Base-by-base conservation (phyloP, 1,140 invertebrate genomes). In the Phymastichus coffea region DNA sequence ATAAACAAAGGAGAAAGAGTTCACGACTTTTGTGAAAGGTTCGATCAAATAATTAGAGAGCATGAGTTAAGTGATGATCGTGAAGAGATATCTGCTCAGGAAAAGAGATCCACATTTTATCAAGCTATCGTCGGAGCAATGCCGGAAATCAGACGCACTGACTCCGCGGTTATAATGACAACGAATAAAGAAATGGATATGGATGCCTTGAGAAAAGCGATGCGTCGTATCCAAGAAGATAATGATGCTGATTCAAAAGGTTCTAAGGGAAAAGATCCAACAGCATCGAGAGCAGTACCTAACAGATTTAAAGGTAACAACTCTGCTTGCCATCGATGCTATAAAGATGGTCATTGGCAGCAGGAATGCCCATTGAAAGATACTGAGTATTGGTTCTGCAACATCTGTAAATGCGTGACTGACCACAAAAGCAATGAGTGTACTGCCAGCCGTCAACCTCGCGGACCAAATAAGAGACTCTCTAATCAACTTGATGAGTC, bases 101-200 rank as follows among this genome's bases (percentile, higher is more conserved):
- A 70, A 37, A 68, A 66, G 46, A 35, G 63, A n/a, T 66, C 65
- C 3, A 64, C 64, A 2, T 70, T 66, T 41, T 66, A 65, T 19
- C 61, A 66, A 52, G 68, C 66, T 0, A 52, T 64, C 1, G 57
- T 54, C 17, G 47, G 52, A 20, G 59, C 35, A 9, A 54, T 65
- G 41, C 66, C 64, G 4, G 60, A 67, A 62, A 51, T 64, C 10
- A 38, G 55, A 53, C 12, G 47, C 8, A 46, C 40, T 35, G 64
- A 67, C 40, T 53, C 63, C 23, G 41, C 37, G 8, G 33, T 46
- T 8, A 35, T 51, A 44, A 17, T 10, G 57, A 56, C 46, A 1
- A 66, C 37, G 0, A 25, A 30, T 9, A 62, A 30, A 41, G 54
- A 33, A 46, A 62, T 66, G 52, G 60, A 43, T 33, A 22, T 62